Base-by-base conservation (phyloP, 2,888 invertebrate genomes). In the Lasioglossum villosulum region DNA sequence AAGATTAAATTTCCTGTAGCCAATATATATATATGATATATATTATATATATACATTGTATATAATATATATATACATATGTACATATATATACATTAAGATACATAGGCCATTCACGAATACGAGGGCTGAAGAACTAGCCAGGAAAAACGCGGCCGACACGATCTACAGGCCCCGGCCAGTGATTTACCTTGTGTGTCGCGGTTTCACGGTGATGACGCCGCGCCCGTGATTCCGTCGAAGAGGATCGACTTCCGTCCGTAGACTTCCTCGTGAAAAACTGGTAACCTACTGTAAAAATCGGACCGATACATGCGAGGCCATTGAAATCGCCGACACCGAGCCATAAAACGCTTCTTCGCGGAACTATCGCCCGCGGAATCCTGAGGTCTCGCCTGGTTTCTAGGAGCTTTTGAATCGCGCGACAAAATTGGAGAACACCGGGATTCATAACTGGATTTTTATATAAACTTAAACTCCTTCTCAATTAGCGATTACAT, bases 1-100 rank as follows among this genome's bases (percentile, higher is more conserved):
- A 75, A 82, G 83, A 82, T 90, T 87, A 89, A 89, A 87, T 89
- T 89, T 87, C 83, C 89, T 86, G 89, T 75, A 74, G 59, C 59
- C 78, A 84, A 88, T 81, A 79, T 72, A 59, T 12, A 78, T 59
- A 2, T 52, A 52, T 52, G 8, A 52, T 52, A 52, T 52, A 8
- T 52, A 8, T 52, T 8, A 12, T 6, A 52, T 8, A 23, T 16
- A 4, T 23, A 52, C 23, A 19, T 23, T 39, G 2, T 39, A 39
- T 10, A 39, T 10, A 39, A 52, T 52, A 23, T 10, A 23, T 23
- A 23, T 16, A 23, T 48, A 19, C 3, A 19, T 48, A 48, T 48
- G 19, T 6, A 23, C 0, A 19, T 6, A 19, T 23, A 52, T 23
- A 52, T 23, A 52, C 10, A 52, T 48, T 23, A 23, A 10, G 8